Evolutionary conservation across 2,888 invertebrate genomes (phyloP).

Genomic region (Scaptomyza parva): DNA sequence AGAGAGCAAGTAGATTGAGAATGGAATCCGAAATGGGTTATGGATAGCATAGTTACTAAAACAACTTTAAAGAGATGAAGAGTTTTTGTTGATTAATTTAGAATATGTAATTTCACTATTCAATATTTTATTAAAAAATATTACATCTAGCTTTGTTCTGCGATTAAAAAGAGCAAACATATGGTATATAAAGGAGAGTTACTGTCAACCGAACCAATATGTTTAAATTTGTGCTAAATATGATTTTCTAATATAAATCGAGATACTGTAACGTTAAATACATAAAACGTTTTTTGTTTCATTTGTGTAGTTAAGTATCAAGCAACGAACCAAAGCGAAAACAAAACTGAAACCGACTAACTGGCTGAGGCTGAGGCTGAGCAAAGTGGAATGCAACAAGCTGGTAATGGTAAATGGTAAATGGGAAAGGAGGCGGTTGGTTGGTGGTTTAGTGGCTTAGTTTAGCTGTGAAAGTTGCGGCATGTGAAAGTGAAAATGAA

Average conservation of each 20-base stretch:
- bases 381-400: constrained; percentile 56
- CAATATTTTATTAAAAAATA: no score
- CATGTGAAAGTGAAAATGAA: constrained; percentile 69
- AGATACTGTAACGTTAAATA: neutral
- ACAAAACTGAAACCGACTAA: constrained; percentile 45
- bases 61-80: no score
- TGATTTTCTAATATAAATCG: constrained; percentile 1
- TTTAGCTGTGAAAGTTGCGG: constrained; percentile 55
- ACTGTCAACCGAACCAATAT: no score
- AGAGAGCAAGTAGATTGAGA: no score
- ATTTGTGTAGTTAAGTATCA: neutral
- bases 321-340: constrained; percentile 32
- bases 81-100: no score
- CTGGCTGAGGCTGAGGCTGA: constrained; percentile 20
- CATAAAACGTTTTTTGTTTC: neutral
- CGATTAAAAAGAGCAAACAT: no score
- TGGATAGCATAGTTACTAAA: no score
- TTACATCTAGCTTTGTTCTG: no score
- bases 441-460: constrained; percentile 5
- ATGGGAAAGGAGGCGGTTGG: constrained; percentile 28
- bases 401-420: constrained; percentile 30
- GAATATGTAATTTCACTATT: no score
- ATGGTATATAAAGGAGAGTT: no score
- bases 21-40: no score
- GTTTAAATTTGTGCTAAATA: no score